Percentiles rank a stretch among this genome's conserved stretches.
phyloP scores from a whole-genome alignment of 2,797 vertebrate genomes.

The Triplophysa bombifrons region DNA sequence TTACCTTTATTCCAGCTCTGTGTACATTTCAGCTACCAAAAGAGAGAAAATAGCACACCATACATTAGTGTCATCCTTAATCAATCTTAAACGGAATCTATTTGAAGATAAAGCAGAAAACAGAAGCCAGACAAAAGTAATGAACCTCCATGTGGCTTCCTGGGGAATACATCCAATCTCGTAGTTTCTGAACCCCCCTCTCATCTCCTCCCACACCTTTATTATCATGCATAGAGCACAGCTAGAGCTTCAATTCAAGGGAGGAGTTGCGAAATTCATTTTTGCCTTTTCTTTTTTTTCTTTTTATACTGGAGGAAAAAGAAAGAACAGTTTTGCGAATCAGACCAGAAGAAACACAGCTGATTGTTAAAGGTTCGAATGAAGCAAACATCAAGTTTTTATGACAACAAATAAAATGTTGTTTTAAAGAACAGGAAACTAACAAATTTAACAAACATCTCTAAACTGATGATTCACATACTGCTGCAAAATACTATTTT shows the following conservation, averaged over 20 bases:
- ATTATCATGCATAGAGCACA: constrained; percentile 57
- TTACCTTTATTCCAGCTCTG: constrained; percentile 46
- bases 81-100: constrained; percentile 56
- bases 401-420: neutral
- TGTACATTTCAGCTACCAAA: constrained; percentile 47
- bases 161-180: constrained; percentile 61
- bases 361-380: constrained; percentile 23
- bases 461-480: neutral
- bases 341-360: constrained; percentile 30
- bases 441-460: constrained; percentile 6
- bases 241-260: constrained; percentile 41
- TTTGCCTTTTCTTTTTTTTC: constrained; percentile 30
- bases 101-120: constrained; percentile 52
- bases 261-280: constrained; percentile 46
- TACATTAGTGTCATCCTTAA: constrained; percentile 59
- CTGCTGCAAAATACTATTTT: constrained; percentile 30
- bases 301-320: constrained; percentile 26
- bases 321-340: constrained; percentile 33
- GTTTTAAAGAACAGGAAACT: neutral
- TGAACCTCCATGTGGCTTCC: constrained; percentile 55
- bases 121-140: constrained; percentile 55
- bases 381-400: constrained; percentile 3
- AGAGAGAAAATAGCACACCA: constrained; percentile 51
- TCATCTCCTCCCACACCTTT: constrained; percentile 52
- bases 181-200: constrained; percentile 43